These are phyloP conservation scores for Umimayanthus chanpuru DNA, from an alignment of 92 coral and sea anemone species.

Conservation along the genomic window DNA sequence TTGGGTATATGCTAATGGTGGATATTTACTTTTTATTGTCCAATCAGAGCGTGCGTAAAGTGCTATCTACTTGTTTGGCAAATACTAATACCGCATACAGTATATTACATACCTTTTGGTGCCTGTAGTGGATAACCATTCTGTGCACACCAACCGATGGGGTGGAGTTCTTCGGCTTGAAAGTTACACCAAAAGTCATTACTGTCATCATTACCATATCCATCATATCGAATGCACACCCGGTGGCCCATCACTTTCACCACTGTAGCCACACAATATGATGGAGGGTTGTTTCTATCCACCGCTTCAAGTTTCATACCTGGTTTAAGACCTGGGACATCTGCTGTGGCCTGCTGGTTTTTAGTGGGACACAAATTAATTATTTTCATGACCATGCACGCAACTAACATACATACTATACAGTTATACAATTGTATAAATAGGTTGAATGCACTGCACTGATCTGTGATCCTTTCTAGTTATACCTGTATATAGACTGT, in stretches of 20 bases:
- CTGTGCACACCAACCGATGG: constrained; percentile 99
- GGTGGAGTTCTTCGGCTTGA: constrained; percentile 99
- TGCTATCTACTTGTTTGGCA: too few species aligned
- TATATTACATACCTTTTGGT: constrained; percentile 92
- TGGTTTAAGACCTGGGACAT: constrained; percentile 98
- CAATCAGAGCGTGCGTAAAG: too few species aligned
- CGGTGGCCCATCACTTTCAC: constrained; percentile 91
- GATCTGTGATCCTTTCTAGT: too few species aligned
- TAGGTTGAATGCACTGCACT: too few species aligned
- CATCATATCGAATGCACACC: constrained; percentile 95
- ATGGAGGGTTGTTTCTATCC: constrained; percentile 96
- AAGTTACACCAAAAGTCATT: constrained; percentile 97
- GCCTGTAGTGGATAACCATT: constrained; percentile 98
- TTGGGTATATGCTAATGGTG: too few species aligned
- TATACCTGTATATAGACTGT: background rate
- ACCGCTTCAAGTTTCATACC: constrained; percentile 99
- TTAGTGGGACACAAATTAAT: background rate
- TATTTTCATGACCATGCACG: too few species aligned
- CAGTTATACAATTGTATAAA: background rate
- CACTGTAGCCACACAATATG: constrained; percentile 97
- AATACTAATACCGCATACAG: too few species aligned
- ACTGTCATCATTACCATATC: constrained; percentile 89
- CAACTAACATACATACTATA: background rate
- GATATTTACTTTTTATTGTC: too few species aligned
- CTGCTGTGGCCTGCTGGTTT: constrained; percentile 70